phyloP scores from a whole-genome alignment of 2,113 vertebrate species.

The Corythoichthys intestinalis region DNA sequence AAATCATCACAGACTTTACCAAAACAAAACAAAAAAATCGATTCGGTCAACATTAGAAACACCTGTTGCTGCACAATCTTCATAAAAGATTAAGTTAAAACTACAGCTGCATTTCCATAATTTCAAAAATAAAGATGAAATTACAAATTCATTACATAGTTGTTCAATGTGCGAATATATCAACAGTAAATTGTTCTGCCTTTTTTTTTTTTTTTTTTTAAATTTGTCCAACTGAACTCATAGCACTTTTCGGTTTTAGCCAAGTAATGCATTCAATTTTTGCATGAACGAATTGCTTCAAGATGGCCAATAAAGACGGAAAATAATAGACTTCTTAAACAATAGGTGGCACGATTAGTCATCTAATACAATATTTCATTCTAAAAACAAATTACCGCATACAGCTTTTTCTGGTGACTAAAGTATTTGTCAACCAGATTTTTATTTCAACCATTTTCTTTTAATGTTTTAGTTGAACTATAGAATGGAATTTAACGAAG shows the following conservation, averaged over 20 bases:
- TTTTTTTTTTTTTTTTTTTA: not conserved
- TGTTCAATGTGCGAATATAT: not conserved
- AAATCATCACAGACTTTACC: not conserved
- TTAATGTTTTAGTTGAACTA: constrained; percentile 25
- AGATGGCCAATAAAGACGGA: not conserved
- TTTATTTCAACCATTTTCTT: constrained; percentile 7
- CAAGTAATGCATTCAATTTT: not conserved
- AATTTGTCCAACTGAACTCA: not conserved
- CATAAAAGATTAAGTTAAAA: not conserved
- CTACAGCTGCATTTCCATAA: not conserved
- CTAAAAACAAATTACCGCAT: not conserved
- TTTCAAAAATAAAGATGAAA: too few relatives aligned
- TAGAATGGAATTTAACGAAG: constrained; percentile 23
- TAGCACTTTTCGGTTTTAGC: not conserved
- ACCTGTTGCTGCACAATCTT: not conserved
- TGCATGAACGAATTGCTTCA: not conserved
- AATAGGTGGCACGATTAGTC: not conserved
- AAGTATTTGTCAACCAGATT: not conserved
- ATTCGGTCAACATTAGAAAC: not conserved
- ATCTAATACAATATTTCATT: not conserved
- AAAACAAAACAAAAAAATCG: not conserved
- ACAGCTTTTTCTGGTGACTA: not conserved
- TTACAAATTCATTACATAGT: not conserved
- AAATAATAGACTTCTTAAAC: not conserved
- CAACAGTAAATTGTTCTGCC: not conserved